phyloP scores from a whole-genome alignment of 64 coral and sea anemone genomes.

The Stylophora pistillata region DNA sequence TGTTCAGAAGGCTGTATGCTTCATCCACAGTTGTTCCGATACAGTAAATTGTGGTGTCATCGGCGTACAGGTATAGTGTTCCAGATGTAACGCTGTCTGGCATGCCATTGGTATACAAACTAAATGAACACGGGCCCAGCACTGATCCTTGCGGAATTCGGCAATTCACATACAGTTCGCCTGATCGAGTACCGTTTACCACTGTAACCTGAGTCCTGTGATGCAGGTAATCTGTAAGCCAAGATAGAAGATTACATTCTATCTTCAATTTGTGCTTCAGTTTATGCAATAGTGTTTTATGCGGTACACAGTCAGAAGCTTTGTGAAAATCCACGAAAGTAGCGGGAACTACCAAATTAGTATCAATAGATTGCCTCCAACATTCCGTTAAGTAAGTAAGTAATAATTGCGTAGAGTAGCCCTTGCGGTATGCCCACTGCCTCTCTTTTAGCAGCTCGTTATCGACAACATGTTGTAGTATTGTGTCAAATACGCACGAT shows the following conservation, averaged over 20 bases:
- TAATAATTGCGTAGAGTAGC: background rate
- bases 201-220: background rate
- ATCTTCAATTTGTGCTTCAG: background rate
- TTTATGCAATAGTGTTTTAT: background rate
- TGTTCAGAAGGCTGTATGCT: background rate
- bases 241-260: background rate
- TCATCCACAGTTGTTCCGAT: too few species aligned
- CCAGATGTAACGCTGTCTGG: background rate
- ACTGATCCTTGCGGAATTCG: constrained; percentile 38
- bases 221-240: background rate
- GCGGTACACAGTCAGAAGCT: background rate
- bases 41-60: background rate
- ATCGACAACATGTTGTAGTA: background rate
- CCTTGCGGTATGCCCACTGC: background rate
- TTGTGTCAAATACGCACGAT: background rate
- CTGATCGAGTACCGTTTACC: background rate
- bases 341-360: background rate
- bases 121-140: constrained; percentile 20
- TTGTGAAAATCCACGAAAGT: background rate
- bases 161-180: background rate
- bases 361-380: constrained; percentile 4
- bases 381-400: background rate
- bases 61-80: constrained; percentile 8
- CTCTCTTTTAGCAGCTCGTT: background rate
- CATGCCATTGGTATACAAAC: constrained; percentile 2